These are phyloP conservation scores for Amphipyra tragopoginis DNA, from an alignment of 2,888 invertebrate genomes.

Conservation along the genomic window DNA sequence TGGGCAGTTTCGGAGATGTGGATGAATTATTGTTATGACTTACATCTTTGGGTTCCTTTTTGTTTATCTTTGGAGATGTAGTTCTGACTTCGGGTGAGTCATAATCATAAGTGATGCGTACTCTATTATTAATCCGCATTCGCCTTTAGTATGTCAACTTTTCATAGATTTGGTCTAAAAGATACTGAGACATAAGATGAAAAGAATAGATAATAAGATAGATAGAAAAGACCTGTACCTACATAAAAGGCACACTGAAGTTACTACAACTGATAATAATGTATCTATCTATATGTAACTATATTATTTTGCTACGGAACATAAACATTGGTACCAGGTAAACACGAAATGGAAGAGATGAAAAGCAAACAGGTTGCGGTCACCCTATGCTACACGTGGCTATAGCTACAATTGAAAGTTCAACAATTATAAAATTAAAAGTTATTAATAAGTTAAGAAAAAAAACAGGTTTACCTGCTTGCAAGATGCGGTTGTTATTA, in stretches of 20 bases:
- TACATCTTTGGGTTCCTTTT: slow-evolving; percentile 3
- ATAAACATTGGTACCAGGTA: slow-evolving; percentile 52
- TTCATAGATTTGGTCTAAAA: no score
- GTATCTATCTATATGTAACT: slow-evolving; percentile 3
- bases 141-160: no score
- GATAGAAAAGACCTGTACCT: no score
- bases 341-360: slow-evolving; percentile 45
- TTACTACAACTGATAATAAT: no score
- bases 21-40: slow-evolving; percentile 24
- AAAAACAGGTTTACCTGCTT: no score
- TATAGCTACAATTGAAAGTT: not conserved
- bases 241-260: no score
- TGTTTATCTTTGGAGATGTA: slow-evolving; percentile 3
- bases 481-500: no score
- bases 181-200: no score
- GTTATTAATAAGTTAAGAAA: no score
- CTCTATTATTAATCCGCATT: no score
- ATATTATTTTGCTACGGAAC: slow-evolving; percentile 38
- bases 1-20: slow-evolving; percentile 12
- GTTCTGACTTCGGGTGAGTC: not conserved
- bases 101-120: not conserved
- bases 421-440: no score
- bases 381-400: not conserved
- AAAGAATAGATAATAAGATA: no score
- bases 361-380: slow-evolving; percentile 29